These are phyloP conservation scores for Calvadosia cruxmelitensis DNA, from an alignment of 30 jellyfish, hydroid and myxozoan species.

Conservation along the genomic window DNA sequence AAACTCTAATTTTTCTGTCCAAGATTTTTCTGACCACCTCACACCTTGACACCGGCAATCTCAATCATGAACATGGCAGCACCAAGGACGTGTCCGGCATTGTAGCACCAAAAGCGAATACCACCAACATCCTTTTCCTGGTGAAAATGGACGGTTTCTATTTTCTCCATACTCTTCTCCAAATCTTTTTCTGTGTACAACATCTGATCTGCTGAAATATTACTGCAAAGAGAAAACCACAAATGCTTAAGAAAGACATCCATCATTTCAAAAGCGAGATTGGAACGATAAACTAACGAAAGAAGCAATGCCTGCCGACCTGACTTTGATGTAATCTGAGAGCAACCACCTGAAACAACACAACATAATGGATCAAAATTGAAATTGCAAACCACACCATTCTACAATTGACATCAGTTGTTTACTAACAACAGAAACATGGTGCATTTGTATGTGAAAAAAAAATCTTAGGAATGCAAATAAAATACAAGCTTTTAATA, in stretches of 20 bases:
- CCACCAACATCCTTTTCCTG: conserved; percentile 97
- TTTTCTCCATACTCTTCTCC: conserved; percentile 91
- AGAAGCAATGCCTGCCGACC: conserved; percentile 12
- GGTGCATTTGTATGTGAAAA: background rate
- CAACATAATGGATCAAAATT: background rate
- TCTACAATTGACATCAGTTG: background rate
- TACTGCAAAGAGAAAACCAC: conserved; percentile 28
- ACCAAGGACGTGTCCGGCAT: conserved; percentile 99
- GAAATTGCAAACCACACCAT: background rate
- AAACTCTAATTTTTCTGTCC: no score
- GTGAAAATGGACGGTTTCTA: conserved; percentile 94
- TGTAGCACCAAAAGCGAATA: conserved; percentile 91
- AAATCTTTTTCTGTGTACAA: conserved; percentile 87
- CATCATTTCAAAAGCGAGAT: background rate
- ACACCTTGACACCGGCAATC: conserved; percentile 98
- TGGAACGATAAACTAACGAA: background rate
- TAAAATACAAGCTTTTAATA: no score
- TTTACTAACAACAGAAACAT: background rate
- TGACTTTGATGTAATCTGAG: conserved; percentile 93
- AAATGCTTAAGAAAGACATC: no score
- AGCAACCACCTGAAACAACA: conserved; percentile 80
- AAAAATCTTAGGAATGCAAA: no score
- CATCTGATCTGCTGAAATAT: conserved; percentile 87
- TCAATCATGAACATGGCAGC: conserved; percentile 99
- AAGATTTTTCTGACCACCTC: no score